A percentile compares a stretch with the other conserved stretches of the same genome.
These are phyloP conservation scores for Bradypus variegatus DNA, from an alignment of 2,797 vertebrate species.

Conservation along the genomic window DNA sequence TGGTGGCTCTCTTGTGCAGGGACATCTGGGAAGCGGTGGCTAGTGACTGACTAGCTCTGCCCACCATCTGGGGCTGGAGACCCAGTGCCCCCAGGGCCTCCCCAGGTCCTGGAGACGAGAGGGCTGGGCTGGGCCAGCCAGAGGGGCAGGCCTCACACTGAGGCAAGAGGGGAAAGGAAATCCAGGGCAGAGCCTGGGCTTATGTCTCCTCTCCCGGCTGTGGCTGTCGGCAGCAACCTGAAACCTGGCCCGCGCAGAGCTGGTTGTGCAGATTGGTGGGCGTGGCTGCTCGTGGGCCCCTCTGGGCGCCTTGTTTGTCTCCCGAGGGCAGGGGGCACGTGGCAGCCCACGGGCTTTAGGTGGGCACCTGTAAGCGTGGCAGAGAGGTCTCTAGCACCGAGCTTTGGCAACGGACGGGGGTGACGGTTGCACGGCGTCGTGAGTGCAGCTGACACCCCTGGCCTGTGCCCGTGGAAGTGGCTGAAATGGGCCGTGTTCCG, in stretches of 20 bases:
- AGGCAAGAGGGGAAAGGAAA: too few species aligned
- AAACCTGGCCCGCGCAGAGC: neutral
- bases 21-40: too few species aligned
- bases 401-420: too few species aligned
- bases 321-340: too few species aligned
- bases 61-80: neutral
- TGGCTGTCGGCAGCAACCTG: neutral
- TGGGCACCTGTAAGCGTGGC: neutral
- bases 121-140: neutral
- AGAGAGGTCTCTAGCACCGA: neutral
- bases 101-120: neutral
- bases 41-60: too few species aligned
- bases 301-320: neutral
- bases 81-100: neutral
- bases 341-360: neutral
- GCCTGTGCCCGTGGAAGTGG: too few species aligned
- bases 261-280: rapidly evolving
- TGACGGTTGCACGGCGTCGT: too few species aligned
- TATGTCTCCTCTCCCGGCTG: neutral
- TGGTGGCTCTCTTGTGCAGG: too few species aligned
- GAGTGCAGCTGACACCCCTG: too few species aligned
- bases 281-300: neutral
- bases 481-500: too few species aligned
- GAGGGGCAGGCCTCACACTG: neutral
- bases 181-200: neutral